phyloP scores from a whole-genome alignment of 2,797 vertebrate species.

The Urocyon cinereoargenteus region DNA sequence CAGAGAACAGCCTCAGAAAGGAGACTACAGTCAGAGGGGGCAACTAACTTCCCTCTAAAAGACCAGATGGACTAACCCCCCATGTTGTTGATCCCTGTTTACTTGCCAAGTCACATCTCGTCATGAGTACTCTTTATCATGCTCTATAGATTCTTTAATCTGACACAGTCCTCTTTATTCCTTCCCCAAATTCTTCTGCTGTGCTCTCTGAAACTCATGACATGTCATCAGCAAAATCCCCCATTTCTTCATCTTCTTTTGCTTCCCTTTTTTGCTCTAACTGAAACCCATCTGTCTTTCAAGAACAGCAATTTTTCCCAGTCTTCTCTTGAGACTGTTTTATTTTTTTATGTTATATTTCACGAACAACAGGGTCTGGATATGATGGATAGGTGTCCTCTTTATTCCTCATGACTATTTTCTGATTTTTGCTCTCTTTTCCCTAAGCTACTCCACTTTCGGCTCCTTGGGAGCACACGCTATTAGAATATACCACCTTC shows the following conservation, averaged over 20 bases:
- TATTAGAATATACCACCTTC: not conserved
- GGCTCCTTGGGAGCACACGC: not conserved
- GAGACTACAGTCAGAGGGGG: not conserved
- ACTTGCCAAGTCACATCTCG: not conserved
- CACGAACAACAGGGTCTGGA: not conserved
- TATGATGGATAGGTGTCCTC: not conserved
- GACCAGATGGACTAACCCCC: not conserved
- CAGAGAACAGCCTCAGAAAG: not conserved
- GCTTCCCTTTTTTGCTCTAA: not conserved
- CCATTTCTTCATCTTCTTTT: conserved; percentile 7
- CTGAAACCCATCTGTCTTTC: not conserved
- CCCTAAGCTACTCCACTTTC: not conserved
- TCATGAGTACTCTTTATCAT: not conserved
- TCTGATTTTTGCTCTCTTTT: not conserved
- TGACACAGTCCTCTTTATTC: not conserved
- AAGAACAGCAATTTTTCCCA: not conserved
- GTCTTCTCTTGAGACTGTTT: not conserved
- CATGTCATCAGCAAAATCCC: not conserved
- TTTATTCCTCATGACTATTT: not conserved
- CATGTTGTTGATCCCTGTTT: not conserved
- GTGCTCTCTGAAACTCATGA: not conserved
- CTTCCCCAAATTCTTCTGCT: not conserved
- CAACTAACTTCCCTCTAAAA: conserved; percentile 12
- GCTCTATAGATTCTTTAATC: not conserved
- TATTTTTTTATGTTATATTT: not conserved